These are phyloP conservation scores for Brachyalestes nurse DNA, from an alignment of 2,797 vertebrate species.

Conservation along the genomic window DNA sequence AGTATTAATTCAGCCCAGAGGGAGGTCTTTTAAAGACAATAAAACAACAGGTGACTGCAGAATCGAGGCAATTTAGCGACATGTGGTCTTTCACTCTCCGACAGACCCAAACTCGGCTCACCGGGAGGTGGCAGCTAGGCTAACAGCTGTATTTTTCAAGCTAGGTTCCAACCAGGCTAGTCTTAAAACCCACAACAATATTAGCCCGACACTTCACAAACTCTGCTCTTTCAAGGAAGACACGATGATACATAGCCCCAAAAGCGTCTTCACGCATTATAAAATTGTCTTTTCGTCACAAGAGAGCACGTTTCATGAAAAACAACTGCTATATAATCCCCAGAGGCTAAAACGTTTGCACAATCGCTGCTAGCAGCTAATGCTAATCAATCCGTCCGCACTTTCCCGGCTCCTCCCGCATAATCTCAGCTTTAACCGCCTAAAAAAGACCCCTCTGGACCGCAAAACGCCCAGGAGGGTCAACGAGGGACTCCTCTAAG, in stretches of 20 bases:
- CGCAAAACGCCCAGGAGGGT: neutral
- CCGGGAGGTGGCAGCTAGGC: constrained; percentile 21
- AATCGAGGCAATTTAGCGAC: neutral
- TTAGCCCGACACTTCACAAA: neutral
- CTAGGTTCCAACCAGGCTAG: neutral
- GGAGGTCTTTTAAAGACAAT: no score
- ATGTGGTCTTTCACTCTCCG: neutral
- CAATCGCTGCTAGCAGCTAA: constrained; percentile 17
- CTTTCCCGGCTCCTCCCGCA: constrained; percentile 39
- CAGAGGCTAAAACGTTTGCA: neutral
- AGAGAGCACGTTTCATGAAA: neutral
- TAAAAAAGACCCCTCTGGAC: neutral
- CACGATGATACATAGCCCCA: neutral
- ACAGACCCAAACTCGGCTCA: neutral
- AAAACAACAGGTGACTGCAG: no score
- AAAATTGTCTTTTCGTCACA: neutral
- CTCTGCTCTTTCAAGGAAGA: neutral
- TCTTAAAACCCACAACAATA: neutral
- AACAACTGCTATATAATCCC: neutral
- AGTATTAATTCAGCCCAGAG: no score
- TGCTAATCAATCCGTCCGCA: constrained; percentile 19
- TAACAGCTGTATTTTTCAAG: neutral
- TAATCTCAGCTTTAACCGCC: neutral
- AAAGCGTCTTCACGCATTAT: neutral
- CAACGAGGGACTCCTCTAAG: neutral